These are phyloP conservation scores for Ormyrus nitidulus DNA, from an alignment of 2,888 invertebrate genomes.

Conservation along the genomic window DNA sequence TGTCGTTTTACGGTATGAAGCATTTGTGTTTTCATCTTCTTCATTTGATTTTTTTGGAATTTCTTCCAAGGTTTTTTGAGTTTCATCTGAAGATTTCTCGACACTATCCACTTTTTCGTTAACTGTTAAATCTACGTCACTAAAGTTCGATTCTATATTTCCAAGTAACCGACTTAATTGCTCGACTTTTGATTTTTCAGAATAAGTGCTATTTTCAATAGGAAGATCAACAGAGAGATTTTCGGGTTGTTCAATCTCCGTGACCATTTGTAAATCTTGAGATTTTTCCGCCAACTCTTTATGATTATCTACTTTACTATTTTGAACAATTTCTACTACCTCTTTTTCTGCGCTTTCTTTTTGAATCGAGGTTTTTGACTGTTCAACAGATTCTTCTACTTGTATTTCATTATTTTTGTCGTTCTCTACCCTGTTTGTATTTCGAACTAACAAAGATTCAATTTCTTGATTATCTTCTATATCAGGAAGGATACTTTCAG, in stretches of 20 bases:
- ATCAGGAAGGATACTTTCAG: conserved; percentile 67
- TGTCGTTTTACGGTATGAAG: conserved; percentile 35
- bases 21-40: conserved; percentile 55
- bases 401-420: conserved; percentile 29
- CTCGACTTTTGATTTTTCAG: conserved; percentile 67
- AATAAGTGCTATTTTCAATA: conserved; percentile 7
- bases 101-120: conserved; percentile 16
- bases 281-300: conserved; percentile 27
- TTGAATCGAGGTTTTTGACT: conserved; percentile 28
- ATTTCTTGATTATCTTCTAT: conserved; percentile 62
- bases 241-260: conserved; percentile 58
- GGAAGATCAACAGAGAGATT: conserved; percentile 1
- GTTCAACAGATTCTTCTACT: conserved; percentile 15
- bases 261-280: conserved; percentile 28
- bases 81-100: conserved; percentile 47
- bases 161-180: conserved; percentile 68
- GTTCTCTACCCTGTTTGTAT: conserved; percentile 18
- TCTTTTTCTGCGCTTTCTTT: conserved; percentile 37
- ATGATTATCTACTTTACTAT: conserved; percentile 6
- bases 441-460: conserved; percentile 43
- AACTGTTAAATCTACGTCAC: conserved; percentile 54
- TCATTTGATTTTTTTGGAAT: conserved; percentile 59
- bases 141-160: conserved; percentile 69
- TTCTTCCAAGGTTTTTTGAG: conserved; percentile 42
- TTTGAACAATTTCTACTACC: conserved; percentile 5